These are phyloP conservation scores for Falcunculus frontatus DNA, from an alignment of 2,113 vertebrate genomes.

Conservation along the genomic window DNA sequence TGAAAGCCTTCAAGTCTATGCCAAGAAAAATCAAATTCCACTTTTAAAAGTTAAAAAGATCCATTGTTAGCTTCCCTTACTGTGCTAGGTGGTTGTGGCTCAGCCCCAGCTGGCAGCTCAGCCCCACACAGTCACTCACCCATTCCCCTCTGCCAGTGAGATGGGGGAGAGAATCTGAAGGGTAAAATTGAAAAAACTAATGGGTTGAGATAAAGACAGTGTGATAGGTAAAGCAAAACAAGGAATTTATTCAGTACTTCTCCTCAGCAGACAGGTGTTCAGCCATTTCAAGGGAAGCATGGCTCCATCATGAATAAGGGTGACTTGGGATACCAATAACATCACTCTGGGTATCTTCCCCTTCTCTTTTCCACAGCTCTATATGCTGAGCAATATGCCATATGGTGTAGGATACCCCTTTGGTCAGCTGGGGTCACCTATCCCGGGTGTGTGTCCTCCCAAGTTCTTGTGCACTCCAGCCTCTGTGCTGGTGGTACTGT, in stretches of 20 bases:
- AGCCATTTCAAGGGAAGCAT: background rate
- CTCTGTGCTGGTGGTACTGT: background rate
- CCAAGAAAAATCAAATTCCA: conserved; percentile 29
- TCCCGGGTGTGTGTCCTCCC: no score
- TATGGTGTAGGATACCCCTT: background rate
- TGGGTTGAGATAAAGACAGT: background rate
- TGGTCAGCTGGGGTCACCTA: background rate
- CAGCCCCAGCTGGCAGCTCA: background rate
- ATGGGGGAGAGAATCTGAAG: background rate
- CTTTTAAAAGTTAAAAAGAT: conserved; percentile 13
- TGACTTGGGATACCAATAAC: background rate
- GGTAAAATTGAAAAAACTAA: background rate
- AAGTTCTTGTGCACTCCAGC: no score
- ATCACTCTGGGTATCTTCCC: background rate
- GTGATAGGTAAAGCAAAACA: background rate
- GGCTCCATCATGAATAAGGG: background rate
- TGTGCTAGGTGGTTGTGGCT: background rate
- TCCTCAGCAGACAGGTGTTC: background rate
- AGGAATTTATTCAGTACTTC: background rate
- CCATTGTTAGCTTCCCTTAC: conserved; percentile 4
- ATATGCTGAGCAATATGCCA: background rate
- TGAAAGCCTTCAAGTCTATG: background rate
- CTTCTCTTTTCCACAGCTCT: background rate
- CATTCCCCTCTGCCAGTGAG: background rate
- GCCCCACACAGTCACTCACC: background rate